These are phyloP conservation scores for Plectropomus leopardus DNA, from an alignment of 2,113 vertebrate species.

Conservation along the genomic window DNA sequence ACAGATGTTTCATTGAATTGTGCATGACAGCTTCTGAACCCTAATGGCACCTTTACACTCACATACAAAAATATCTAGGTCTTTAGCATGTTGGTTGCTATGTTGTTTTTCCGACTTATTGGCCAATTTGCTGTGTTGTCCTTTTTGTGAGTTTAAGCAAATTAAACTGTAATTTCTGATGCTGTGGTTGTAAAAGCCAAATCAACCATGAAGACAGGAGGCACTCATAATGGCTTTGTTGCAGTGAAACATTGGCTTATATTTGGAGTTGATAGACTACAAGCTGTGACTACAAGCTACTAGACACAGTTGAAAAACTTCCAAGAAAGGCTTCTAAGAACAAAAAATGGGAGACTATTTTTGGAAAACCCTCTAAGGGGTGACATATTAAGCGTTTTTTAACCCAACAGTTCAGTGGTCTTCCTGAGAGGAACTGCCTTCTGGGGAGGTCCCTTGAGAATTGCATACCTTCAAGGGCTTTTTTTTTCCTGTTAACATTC, in stretches of 20 bases:
- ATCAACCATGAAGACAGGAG: not conserved
- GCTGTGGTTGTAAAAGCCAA: not conserved
- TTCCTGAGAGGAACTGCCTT: no score
- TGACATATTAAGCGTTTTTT: not conserved
- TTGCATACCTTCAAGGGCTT: no score
- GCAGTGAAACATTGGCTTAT: no score
- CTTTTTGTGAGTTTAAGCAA: not conserved
- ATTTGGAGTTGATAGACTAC: not conserved
- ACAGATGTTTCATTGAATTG: conserved; percentile 66
- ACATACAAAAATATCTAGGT: not conserved
- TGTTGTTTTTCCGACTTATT: not conserved
- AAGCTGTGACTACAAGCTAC: not conserved
- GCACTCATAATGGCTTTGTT: not conserved
- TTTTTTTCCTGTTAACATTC: no score
- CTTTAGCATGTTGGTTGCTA: not conserved
- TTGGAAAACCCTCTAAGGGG: not conserved
- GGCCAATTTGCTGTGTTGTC: not conserved
- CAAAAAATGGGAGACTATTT: not conserved
- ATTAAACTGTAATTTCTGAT: not conserved
- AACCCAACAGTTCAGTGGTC: no score
- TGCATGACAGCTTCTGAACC: conserved; percentile 31
- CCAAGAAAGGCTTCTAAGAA: not conserved
- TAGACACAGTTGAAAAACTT: conserved; percentile 11
- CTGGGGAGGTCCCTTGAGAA: no score
- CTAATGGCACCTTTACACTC: not conserved